These are phyloP conservation scores for Apeira syringaria DNA, from an alignment of 2,888 invertebrate species.

Conservation along the genomic window DNA sequence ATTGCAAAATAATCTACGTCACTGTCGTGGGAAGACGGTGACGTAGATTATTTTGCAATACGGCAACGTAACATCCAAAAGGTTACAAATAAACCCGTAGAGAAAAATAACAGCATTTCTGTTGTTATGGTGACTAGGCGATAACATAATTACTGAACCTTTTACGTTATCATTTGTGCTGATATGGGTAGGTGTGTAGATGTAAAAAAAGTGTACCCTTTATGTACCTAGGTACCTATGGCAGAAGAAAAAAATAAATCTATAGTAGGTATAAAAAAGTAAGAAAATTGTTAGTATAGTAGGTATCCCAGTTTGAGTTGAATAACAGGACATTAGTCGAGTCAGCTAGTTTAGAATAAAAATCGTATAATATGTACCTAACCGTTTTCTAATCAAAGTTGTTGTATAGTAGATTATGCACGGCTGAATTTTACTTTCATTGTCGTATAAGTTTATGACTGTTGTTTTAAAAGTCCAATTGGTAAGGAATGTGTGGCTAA, in stretches of 20 bases:
- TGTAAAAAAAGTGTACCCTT: too few species aligned
- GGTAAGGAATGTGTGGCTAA: conserved; percentile 61
- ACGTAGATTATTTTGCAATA: conserved; percentile 36
- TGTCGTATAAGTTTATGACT: conserved; percentile 21
- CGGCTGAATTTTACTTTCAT: conserved; percentile 19
- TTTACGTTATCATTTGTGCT: conserved; percentile 11
- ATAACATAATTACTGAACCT: conserved; percentile 10
- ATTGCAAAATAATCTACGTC: conserved; percentile 34
- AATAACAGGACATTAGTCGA: too few species aligned
- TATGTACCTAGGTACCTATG: too few species aligned
- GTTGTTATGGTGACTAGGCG: conserved; percentile 16
- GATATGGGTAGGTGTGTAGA: too few species aligned
- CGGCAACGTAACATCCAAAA: conserved; percentile 39
- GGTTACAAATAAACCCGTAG: conserved; percentile 19
- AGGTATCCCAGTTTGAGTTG: too few species aligned
- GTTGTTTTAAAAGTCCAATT: conserved; percentile 40
- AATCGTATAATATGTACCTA: too few species aligned
- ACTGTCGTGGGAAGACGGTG: background rate
- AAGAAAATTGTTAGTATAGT: too few species aligned
- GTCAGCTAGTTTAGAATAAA: too few species aligned
- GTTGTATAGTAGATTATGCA: conserved; percentile 26
- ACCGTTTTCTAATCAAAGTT: conserved; percentile 12
- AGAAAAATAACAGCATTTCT: conserved; percentile 17
- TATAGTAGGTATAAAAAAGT: too few species aligned
- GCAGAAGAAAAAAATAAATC: too few species aligned